phyloP scores from a whole-genome alignment of 64 coral and sea anemone genomes.

The Actinia equina region DNA sequence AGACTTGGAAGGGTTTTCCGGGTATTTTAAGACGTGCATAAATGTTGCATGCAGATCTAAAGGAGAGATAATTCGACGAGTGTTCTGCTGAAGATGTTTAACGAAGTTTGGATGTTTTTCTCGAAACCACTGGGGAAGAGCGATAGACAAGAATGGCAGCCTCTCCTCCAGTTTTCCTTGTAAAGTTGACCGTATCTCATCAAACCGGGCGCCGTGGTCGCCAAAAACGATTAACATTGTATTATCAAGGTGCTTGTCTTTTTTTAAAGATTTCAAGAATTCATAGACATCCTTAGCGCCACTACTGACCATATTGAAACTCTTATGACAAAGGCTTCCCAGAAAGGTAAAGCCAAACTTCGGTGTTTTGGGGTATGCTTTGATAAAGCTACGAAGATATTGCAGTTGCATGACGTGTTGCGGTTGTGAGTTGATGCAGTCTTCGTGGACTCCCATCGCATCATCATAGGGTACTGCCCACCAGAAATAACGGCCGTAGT shows the following conservation, averaged over 20 bases:
- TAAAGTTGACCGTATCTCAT: conserved; percentile 68
- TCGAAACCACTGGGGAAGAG: conserved; percentile 59
- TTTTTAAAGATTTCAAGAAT: conserved; percentile 61
- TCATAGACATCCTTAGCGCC: conserved; percentile 62
- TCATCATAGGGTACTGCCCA: conserved; percentile 57
- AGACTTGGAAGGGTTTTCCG: conserved; percentile 61
- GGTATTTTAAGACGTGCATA: conserved; percentile 83
- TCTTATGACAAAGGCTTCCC: conserved; percentile 78
- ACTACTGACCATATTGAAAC: conserved; percentile 55
- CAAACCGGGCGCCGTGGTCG: conserved; percentile 79
- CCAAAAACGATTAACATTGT: conserved; percentile 86
- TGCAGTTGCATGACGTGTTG: conserved; percentile 81
- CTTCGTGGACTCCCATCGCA: conserved; percentile 33
- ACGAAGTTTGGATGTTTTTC: conserved; percentile 48
- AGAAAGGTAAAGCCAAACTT: conserved; percentile 86
- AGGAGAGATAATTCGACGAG: conserved; percentile 71
- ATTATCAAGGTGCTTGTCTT: conserved; percentile 55
- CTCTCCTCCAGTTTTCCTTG: conserved; percentile 87
- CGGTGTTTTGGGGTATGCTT: conserved; percentile 60
- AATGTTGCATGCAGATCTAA: conserved; percentile 90
- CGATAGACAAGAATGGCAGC: conserved; percentile 72
- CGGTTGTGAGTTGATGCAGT: conserved; percentile 74
- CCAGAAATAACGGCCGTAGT: conserved; percentile 86
- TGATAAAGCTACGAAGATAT: conserved; percentile 81
- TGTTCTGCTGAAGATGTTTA: conserved; percentile 56